Base-by-base conservation (phyloP, 2,797 vertebrate genomes). In the Denticeps clupeoides region DNA sequence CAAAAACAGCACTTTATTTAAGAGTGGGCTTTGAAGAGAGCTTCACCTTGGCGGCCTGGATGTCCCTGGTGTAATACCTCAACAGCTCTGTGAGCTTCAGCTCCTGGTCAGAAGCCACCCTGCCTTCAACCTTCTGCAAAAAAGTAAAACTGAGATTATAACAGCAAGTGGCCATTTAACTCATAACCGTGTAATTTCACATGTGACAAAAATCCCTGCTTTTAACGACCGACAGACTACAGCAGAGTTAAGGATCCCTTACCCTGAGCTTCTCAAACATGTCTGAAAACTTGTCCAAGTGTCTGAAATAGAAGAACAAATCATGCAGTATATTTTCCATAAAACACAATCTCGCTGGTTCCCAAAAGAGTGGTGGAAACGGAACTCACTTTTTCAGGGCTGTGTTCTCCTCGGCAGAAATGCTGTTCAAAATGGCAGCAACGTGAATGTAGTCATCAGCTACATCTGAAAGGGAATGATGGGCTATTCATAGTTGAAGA, bases 11-110 rank as follows among this genome's bases (percentile, higher is more conserved):
- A n/a, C n/a, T n/a, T n/a, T n/a, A n/a, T n/a, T n/a, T 23, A 23
- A 22, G 3, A 23, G 25, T 19, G 18, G 18, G 19, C 3, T 19
- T 19, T 19, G 9, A 25, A 8, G 7, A 7, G 25, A 4, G n/a
- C 48, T 70, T 84, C 54, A 95, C 91, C 85, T 98, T 98, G 42
- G 92, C 93, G 19, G 94, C 94, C 74, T 98, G 91, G 64, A 96
- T 97, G 70, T 97, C 93, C 66, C 91, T 89, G 88, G 95, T 88
- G 64, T 97, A 97, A 70, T 98, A 97, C 67, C 90, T 80, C 15
- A 98, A 69, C 25, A 97, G 74, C 70, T 98, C 92, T 27, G 92
- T 91, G 42, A 98, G 80, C 65, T 98, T 98, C 56, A 98, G 80
- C 68, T 98, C 94, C 76, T 98, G 86, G 62, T 98, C 94, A 28